Conservation (phyloP, 30 jellyfish, hydroid and myxozoan species). For the Aurelia coerulea region DNA sequence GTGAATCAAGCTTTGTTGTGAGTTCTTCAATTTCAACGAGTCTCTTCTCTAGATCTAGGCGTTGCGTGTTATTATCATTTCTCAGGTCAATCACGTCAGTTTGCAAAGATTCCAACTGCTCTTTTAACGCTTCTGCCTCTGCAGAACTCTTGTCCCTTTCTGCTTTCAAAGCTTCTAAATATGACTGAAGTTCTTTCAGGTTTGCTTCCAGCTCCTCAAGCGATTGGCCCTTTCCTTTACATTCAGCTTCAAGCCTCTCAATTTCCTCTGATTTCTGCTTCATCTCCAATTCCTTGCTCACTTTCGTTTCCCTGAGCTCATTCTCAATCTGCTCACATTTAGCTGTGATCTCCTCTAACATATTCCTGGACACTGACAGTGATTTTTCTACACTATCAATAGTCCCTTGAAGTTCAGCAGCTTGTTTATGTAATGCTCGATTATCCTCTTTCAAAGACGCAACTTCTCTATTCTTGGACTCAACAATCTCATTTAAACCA, state of each 20-base stretch:
- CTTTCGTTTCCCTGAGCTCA: neutral
- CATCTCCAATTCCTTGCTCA: slow-evolving; percentile 2
- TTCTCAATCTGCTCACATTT: slow-evolving; percentile 4
- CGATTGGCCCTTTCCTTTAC: neutral
- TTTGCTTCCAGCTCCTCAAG: neutral
- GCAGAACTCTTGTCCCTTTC: neutral
- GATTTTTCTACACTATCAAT: slow-evolving; percentile 1
- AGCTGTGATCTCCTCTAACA: slow-evolving; percentile 8
- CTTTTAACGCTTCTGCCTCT: slow-evolving; percentile 1
- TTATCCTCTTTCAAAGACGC: slow-evolving; percentile 31
- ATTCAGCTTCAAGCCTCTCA: slow-evolving; percentile 7
- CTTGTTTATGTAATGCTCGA: slow-evolving; percentile 9
- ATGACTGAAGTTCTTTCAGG: neutral
- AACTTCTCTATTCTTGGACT: slow-evolving; percentile 45
- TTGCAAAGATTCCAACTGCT: neutral
- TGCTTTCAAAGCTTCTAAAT: neutral
- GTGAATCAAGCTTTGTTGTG: neutral
- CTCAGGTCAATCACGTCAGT: neutral
- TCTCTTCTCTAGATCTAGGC: neutral
- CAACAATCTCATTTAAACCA: slow-evolving; percentile 17
- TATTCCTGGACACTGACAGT: slow-evolving; percentile 1
- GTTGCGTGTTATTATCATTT: neutral
- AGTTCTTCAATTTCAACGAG: slow-evolving; percentile 4
- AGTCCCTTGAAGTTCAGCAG: neutral
- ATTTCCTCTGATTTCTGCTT: slow-evolving; percentile 4